phyloP scores from a whole-genome alignment of 2,888 invertebrate species.

The Nemoura dubitans region DNA sequence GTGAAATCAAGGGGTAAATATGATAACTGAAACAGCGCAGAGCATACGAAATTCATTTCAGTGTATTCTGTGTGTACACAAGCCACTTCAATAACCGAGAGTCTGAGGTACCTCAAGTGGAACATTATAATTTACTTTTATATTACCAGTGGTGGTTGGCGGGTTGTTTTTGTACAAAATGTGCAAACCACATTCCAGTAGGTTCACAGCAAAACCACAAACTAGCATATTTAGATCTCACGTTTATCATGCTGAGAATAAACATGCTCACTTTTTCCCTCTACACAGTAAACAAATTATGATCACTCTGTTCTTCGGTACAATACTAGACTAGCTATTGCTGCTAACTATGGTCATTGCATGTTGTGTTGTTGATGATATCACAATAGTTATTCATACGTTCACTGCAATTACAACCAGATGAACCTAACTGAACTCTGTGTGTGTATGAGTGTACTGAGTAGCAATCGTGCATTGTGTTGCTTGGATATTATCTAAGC shows the following conservation, averaged over 20 bases:
- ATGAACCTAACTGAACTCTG: neutral
- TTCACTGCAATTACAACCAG: neutral
- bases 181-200: conserved; percentile 35
- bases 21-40: conserved; percentile 14
- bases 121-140: conserved; percentile 30
- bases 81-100: conserved; percentile 9
- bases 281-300: conserved; percentile 24
- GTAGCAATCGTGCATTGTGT: neutral
- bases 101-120: conserved; percentile 20
- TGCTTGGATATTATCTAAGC: neutral
- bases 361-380: neutral
- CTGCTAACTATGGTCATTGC: neutral
- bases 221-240: conserved; percentile 17
- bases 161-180: conserved; percentile 29
- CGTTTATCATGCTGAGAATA: conserved; percentile 19
- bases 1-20: neutral
- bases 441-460: too few relatives aligned
- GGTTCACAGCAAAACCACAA: conserved; percentile 34
- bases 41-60: conserved; percentile 16
- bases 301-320: neutral
- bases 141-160: neutral
- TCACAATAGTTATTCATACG: neutral
- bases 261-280: neutral
- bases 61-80: conserved; percentile 20
- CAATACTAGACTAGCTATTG: neutral